Percentiles rank a stretch among this genome's conserved stretches.
phyloP scores from a whole-genome alignment of 2,888 invertebrate genomes.

The Pocota personata region DNA sequence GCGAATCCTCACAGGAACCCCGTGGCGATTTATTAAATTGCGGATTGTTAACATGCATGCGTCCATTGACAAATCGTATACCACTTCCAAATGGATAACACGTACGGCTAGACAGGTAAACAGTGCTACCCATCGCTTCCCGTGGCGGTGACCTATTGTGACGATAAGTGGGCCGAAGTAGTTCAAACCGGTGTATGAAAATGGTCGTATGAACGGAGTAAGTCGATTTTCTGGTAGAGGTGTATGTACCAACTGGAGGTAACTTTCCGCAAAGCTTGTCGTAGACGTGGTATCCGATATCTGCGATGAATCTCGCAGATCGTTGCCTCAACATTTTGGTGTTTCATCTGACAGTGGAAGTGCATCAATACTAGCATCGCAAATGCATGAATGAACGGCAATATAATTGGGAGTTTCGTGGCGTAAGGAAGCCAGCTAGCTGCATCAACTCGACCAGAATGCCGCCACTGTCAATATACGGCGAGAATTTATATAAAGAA shows the following conservation, averaged over 20 bases:
- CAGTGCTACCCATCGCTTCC: too few relatives aligned
- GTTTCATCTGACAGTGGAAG: slow-evolving; percentile 48
- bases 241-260: slow-evolving; percentile 39
- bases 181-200: slow-evolving; percentile 67
- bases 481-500: too few relatives aligned
- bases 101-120: too few relatives aligned
- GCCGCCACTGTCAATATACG: too few relatives aligned
- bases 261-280: slow-evolving; percentile 27
- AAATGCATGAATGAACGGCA: too few relatives aligned
- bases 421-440: too few relatives aligned
- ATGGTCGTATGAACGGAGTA: slow-evolving; percentile 67
- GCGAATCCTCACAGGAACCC: slow-evolving; percentile 53
- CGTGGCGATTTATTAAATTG: slow-evolving; percentile 72
- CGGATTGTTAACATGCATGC: slow-evolving; percentile 65
- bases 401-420: too few relatives aligned
- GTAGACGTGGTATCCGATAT: slow-evolving; percentile 42
- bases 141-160: too few relatives aligned
- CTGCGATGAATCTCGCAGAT: slow-evolving; percentile 53
- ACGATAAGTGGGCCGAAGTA: too few relatives aligned
- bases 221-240: slow-evolving; percentile 57
- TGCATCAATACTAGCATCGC: too few relatives aligned
- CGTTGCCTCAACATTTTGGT: slow-evolving; percentile 62
- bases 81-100: too few relatives aligned
- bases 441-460: too few relatives aligned
- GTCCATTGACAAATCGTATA: slow-evolving; percentile 67